These are phyloP conservation scores for Ceramica pisi DNA, from an alignment of 2,888 invertebrate species.

Conservation along the genomic window DNA sequence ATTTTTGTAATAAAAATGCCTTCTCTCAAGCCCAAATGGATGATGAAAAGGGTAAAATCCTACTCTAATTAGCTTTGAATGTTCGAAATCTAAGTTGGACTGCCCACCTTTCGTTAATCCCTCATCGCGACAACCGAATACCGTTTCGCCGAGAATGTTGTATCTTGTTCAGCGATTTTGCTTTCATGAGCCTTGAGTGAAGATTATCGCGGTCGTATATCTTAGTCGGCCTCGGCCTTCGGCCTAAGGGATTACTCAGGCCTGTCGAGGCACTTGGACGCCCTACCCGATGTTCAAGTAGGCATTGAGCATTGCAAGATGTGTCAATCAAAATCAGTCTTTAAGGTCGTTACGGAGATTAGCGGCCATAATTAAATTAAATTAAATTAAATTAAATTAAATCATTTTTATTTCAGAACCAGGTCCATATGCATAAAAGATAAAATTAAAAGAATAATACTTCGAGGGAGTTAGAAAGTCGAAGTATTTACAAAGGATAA, in stretches of 20 bases:
- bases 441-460: too few species aligned
- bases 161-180: constrained; percentile 77
- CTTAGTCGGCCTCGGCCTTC: constrained; percentile 73
- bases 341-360: constrained; percentile 45
- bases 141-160: constrained; percentile 63
- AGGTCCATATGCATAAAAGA: too few species aligned
- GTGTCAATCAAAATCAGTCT: constrained; percentile 67
- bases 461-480: constrained; percentile 3
- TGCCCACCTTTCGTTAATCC: constrained; percentile 56
- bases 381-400: too few species aligned
- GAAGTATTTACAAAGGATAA: not conserved
- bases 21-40: constrained; percentile 15
- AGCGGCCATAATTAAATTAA: constrained; percentile 27
- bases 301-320: constrained; percentile 68
- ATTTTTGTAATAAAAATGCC: not conserved
- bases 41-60: constrained; percentile 26
- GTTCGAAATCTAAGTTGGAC: constrained; percentile 44
- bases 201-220: constrained; percentile 82
- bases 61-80: constrained; percentile 50
- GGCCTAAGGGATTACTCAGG: constrained; percentile 76
- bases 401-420: too few species aligned
- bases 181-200: constrained; percentile 77
- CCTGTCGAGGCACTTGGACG: constrained; percentile 70
- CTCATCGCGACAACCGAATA: constrained; percentile 50
- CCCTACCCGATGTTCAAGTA: constrained; percentile 69